Base-by-base conservation (phyloP, 2,113 vertebrate genomes). In the Pollimyrus isidori region DNA sequence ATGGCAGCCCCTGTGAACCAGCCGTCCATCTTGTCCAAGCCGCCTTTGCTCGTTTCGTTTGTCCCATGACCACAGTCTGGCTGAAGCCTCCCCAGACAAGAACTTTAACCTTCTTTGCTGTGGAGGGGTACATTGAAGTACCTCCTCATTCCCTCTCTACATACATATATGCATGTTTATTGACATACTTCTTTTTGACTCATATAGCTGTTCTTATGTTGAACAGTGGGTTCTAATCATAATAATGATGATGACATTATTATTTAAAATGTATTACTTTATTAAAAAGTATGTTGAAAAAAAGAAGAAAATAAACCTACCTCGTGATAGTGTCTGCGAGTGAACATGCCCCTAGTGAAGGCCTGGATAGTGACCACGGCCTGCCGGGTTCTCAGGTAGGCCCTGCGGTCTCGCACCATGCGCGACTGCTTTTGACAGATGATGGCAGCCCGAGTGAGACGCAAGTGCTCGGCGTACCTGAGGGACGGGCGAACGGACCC, bases 351-450 rank as follows among this genome's bases (percentile, higher is more conserved):
- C 45, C 96, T 92, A 17, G 97, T 53, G 58, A 94, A 97, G 88
- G 98, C 97, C 94, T 99, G 98, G 92, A 99, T 97, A 89, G 96
- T 93, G 90, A 98, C 0, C 0, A 95, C 89, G 0, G 98, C 97
- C 0, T 1, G 48, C 30, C 91, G 93, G 88, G 94, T 62, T 9
- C 92, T 94, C 92, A 92, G 95, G 90, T 93, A 99, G 0, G 93
- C 94, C 35, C 73, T 94, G 11, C 91, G 88, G 13, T 97, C 95
- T 56, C 93, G 95, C 89, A 91, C 91, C 98, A 99, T 99, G 0
- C 98, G 95, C 82, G 91, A 97, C 91, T 97, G 97, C 90, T 97
- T 99, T 96, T 99, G 98, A 92, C 98, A 93, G 91, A 94, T 21
- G 0, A 97, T 7, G 0, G 97, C 96, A 0, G 97, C 98, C 52